phyloP scores from a whole-genome alignment of 2,888 invertebrate species.

The Callyntrura guangdongensis region DNA sequence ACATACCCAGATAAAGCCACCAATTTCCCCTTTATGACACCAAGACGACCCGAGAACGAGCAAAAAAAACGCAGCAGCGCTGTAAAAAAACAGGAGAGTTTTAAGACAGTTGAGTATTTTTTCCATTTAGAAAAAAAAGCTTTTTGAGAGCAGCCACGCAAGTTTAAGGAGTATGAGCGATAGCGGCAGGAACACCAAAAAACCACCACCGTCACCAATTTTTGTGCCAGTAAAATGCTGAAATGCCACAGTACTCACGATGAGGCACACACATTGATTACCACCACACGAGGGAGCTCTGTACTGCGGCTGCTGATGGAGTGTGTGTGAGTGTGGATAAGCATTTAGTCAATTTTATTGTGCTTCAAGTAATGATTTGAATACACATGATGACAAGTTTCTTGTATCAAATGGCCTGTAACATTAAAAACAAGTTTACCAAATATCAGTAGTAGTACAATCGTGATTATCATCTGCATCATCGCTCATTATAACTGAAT shows the following conservation, averaged over 20 bases:
- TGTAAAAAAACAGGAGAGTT: too few relatives aligned
- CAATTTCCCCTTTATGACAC: too few relatives aligned
- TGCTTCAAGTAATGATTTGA: constrained; percentile 63
- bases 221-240: too few relatives aligned
- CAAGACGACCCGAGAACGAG: background rate
- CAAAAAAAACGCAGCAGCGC: background rate
- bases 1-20: background rate
- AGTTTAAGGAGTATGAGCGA: too few relatives aligned
- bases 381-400: constrained; percentile 68
- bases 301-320: background rate
- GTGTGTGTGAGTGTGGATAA: background rate
- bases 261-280: background rate
- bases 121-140: too few relatives aligned
- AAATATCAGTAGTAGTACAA: constrained; percentile 10
- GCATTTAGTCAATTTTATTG: background rate
- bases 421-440: constrained; percentile 70
- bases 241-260: background rate
- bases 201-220: too few relatives aligned
- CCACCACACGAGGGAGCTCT: background rate
- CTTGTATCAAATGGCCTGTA: constrained; percentile 71
- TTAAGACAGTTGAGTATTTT: too few relatives aligned
- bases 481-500: background rate
- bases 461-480: background rate
- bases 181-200: too few relatives aligned
- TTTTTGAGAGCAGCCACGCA: too few relatives aligned